Conservation (phyloP, 2,113 vertebrate genomes). For the Cercocebus atys region DNA sequence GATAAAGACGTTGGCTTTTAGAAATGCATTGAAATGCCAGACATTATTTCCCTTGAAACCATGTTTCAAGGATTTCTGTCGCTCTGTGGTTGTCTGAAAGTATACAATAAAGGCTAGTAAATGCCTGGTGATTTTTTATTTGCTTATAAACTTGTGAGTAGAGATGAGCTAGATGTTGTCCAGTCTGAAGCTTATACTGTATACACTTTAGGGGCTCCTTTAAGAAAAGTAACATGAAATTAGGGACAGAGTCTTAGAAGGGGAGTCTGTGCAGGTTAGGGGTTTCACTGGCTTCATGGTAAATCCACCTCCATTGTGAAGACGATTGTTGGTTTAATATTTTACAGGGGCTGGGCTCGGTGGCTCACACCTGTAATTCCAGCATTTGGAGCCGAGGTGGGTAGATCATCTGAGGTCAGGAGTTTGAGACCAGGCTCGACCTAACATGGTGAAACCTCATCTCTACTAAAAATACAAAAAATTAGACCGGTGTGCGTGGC, state of each 20-base stretch:
- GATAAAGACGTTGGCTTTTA: too few species aligned
- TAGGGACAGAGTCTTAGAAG: background rate
- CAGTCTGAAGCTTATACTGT: background rate
- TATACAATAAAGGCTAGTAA: background rate
- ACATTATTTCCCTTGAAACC: background rate
- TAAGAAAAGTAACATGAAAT: background rate
- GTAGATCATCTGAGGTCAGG: too few species aligned
- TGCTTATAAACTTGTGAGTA: background rate
- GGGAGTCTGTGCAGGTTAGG: background rate
- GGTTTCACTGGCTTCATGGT: background rate
- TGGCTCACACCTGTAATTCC: too few species aligned
- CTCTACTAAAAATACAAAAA: too few species aligned
- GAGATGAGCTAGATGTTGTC: background rate
- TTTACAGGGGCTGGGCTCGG: background rate
- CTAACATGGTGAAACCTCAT: too few species aligned
- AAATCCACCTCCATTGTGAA: background rate
- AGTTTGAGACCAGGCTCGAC: too few species aligned
- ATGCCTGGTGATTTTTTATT: background rate
- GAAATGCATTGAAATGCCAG: background rate
- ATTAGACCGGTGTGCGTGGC: too few species aligned
- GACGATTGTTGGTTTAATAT: background rate
- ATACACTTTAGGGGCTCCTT: background rate
- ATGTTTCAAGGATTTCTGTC: background rate
- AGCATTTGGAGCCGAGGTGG: too few species aligned
- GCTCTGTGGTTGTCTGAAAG: background rate